Percentiles rank a stretch among this genome's conserved stretches.
phyloP scores from a whole-genome alignment of 2,888 invertebrate genomes.

The Dichetophora obliterata region DNA sequence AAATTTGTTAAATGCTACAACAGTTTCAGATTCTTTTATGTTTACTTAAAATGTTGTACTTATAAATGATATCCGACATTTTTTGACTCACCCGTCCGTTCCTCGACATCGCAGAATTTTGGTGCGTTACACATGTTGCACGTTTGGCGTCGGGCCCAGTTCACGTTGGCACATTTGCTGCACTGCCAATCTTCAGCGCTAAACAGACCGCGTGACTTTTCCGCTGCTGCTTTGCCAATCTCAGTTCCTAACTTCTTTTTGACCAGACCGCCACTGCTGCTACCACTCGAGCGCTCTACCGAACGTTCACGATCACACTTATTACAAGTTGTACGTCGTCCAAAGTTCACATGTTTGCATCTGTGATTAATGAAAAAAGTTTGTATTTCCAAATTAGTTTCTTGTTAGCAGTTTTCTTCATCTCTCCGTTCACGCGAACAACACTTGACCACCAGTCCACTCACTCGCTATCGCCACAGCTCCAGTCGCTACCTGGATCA shows the following conservation, averaged over 20 bases:
- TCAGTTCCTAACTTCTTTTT: constrained; percentile 91
- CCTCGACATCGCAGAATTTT: constrained; percentile 93
- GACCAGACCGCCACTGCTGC: constrained; percentile 56
- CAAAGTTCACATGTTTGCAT: constrained; percentile 96
- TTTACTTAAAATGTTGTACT: neutral
- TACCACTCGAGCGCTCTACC: constrained; percentile 51
- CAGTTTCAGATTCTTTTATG: no score
- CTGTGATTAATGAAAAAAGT: constrained; percentile 58
- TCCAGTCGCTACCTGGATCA: constrained; percentile 58
- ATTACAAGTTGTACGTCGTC: constrained; percentile 90
- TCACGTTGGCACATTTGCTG: constrained; percentile 99
- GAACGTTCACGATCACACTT: constrained; percentile 75
- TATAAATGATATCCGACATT: constrained; percentile 43
- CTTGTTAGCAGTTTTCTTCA: neutral
- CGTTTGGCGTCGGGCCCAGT: constrained; percentile 88
- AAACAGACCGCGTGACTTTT: constrained; percentile 86
- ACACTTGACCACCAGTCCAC: constrained; percentile 56
- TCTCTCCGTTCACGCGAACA: constrained; percentile 40
- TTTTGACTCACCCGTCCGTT: constrained; percentile 74
- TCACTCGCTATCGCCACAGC: constrained; percentile 67
- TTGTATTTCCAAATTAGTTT: constrained; percentile 50
- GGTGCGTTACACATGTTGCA: constrained; percentile 99
- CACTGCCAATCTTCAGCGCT: constrained; percentile 99
- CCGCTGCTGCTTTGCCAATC: constrained; percentile 98
- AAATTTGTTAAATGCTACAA: neutral